phyloP scores from a whole-genome alignment of 2,113 vertebrate genomes.

The Pitta sordida region DNA sequence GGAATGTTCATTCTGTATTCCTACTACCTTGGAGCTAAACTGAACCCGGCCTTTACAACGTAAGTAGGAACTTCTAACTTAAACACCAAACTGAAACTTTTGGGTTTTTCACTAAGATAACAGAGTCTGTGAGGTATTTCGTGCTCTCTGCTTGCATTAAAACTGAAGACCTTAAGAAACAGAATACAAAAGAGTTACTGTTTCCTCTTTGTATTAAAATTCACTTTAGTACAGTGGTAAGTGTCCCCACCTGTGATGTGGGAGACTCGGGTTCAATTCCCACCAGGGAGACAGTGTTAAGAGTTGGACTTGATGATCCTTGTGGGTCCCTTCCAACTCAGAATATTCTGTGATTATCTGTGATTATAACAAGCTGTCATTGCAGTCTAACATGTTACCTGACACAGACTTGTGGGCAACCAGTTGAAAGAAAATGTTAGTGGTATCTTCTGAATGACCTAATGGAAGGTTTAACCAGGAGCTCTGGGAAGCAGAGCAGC shows the following conservation, averaged over 20 bases:
- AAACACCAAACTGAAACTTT: background rate
- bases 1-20: conserved; percentile 93
- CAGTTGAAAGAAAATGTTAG: background rate
- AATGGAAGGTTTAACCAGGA: background rate
- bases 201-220: background rate
- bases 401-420: background rate
- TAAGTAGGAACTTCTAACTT: conserved; percentile 69
- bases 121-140: background rate
- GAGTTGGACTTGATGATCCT: too few species aligned
- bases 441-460: background rate
- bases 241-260: too few species aligned
- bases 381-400: background rate
- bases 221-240: too few species aligned
- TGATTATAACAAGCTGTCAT: background rate
- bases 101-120: background rate
- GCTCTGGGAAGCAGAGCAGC: background rate
- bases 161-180: background rate
- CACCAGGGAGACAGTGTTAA: too few species aligned
- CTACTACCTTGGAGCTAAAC: conserved; percentile 89
- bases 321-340: too few species aligned
- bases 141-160: background rate
- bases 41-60: conserved; percentile 89
- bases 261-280: too few species aligned
- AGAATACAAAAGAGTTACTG: background rate
- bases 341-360: too few species aligned